A percentile compares a stretch with the other conserved stretches of the same genome.
phyloP scores from a whole-genome alignment of 2,888 invertebrate species.

The Rhagium mordax region DNA sequence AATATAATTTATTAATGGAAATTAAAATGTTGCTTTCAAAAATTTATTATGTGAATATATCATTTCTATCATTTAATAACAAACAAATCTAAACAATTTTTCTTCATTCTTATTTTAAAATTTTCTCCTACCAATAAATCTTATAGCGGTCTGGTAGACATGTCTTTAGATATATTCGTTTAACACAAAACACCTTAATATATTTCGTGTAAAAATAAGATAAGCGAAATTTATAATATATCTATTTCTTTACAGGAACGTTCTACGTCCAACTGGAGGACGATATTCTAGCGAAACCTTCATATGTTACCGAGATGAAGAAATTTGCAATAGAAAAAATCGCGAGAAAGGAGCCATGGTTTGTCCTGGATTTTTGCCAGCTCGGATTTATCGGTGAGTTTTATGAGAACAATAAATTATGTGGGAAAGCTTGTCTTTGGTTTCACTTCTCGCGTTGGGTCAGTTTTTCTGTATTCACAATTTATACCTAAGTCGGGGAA shows the following conservation, averaged over 20 bases:
- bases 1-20: too few relatives aligned
- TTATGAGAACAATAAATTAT: conserved; percentile 5
- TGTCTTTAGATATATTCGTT: background rate
- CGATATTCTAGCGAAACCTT: conserved; percentile 90
- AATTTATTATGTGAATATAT: too few relatives aligned
- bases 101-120: too few relatives aligned
- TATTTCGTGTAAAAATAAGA: background rate
- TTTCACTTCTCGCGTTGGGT: conserved; percentile 6
- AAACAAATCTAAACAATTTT: too few relatives aligned
- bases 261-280: conserved; percentile 96
- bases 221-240: background rate
- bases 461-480: background rate
- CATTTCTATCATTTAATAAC: too few relatives aligned
- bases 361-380: conserved; percentile 93
- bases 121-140: too few relatives aligned
- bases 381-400: conserved; percentile 90
- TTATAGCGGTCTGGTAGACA: too few relatives aligned
- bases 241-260: conserved; percentile 72
- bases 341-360: conserved; percentile 85
- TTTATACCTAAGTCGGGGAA: background rate
- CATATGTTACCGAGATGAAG: conserved; percentile 89
- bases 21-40: too few relatives aligned
- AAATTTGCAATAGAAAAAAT: conserved; percentile 86
- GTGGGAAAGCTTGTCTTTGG: background rate
- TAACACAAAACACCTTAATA: background rate